Evolutionary conservation across 2,113 vertebrate genomes (phyloP), one percentile per base, ranked within the genome.

Genomic region (Scomber japonicus): DNA sequence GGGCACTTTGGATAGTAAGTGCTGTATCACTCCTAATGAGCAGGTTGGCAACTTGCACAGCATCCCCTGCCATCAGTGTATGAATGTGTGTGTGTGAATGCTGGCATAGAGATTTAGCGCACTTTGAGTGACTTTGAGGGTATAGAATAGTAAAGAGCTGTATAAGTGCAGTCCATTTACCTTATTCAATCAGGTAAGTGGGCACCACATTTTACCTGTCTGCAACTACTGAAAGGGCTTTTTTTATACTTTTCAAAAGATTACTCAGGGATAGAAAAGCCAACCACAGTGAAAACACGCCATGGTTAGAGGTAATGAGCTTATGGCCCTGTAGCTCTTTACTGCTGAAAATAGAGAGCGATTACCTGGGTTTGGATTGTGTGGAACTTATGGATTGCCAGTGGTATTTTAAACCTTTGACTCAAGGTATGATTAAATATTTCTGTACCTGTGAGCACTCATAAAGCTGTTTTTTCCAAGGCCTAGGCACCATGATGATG

Each of bases 341-440:
- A 12, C 21, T 55, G 11, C 14, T 6, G 3, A 49, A 50, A 44
- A 78, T 27, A 78, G 45, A 62, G 60, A 73, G 35, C 5, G 0
- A 71, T 48, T 51, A 63, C 3, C n/a, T 62, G 7, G 2, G 21
- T 78, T 49, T 61, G 16, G 44, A 50, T 50, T 65, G 4, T 35
- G 16, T 35, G 9, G 51, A 60, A 64, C n/a, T 57, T 46, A 24
- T 75, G 48, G 0, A 56, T 73, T 77, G 65, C 21, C 48, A 66
- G 44, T 10, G 13, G 40, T 77, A 70, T 66, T 61, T 67, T 46
- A 75, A 59, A 80, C 24, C 14, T 63, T 54, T 57, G 70, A 69
- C 40, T 74, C 2, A 69, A 44, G 45, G 64, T 60, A 50, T 61
- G 73, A 76, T 16, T 69, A 78, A 78, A 83, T 73, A 48, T 85